phyloP scores from a whole-genome alignment of 2,797 vertebrate genomes.

The Melanotaenia nigrans region DNA sequence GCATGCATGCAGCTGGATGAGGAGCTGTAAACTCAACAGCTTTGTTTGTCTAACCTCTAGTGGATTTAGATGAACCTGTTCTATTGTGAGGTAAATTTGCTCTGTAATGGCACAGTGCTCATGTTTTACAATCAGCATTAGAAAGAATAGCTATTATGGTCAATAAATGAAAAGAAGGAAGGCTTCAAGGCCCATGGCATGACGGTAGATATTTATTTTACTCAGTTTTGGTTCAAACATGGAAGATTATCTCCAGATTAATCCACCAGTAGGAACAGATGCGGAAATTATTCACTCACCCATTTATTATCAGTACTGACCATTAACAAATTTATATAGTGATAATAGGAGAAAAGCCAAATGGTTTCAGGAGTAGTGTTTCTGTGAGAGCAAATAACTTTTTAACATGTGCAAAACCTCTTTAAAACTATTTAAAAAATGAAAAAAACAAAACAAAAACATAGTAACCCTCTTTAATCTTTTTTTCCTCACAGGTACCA shows the following conservation, averaged over 20 bases:
- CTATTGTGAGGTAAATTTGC: constrained; percentile 27
- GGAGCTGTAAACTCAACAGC: constrained; percentile 37
- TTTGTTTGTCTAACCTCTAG: constrained; percentile 28
- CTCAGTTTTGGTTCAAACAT: constrained; percentile 4
- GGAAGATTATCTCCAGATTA: not conserved
- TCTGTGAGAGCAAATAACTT: too few relatives aligned
- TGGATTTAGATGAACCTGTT: constrained; percentile 25
- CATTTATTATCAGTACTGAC: not conserved
- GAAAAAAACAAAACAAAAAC: not conserved
- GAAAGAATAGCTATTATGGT: constrained; percentile 8
- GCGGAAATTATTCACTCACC: not conserved
- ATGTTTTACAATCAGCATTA: constrained; percentile 33
- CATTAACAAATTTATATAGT: not conserved
- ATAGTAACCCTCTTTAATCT: not conserved
- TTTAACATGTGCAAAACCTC: too few relatives aligned
- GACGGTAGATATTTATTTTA: constrained; percentile 6
- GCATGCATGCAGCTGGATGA: constrained; percentile 37
- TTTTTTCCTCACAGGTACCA: constrained; percentile 85
- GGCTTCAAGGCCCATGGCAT: not conserved
- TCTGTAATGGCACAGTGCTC: constrained; percentile 25
- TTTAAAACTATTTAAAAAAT: too few relatives aligned
- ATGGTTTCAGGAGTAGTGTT: not conserved
- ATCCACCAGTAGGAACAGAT: not conserved
- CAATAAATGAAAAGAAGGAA: constrained; percentile 8
- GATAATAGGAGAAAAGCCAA: not conserved